Conservation (phyloP, 92 coral and sea anemone species). For the Hydrozoanthus gracilis region DNA sequence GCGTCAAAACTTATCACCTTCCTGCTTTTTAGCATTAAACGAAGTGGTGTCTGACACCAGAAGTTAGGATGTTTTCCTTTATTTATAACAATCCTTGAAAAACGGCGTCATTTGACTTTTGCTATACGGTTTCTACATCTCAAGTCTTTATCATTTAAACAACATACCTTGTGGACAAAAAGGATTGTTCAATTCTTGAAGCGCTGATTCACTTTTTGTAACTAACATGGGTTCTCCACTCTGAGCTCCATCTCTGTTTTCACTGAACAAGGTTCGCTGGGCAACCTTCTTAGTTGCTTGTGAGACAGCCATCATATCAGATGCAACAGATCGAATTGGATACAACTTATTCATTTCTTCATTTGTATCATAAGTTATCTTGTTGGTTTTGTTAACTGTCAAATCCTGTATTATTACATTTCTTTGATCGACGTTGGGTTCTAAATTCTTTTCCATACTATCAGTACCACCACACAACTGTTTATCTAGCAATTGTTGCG, state of each 20-base stretch:
- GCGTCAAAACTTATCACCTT: too few relatives aligned
- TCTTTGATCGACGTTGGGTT: neutral
- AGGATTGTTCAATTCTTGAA: neutral
- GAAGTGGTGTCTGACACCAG: too few relatives aligned
- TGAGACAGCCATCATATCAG: neutral
- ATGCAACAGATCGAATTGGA: slow-evolving; percentile 5
- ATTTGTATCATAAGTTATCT: neutral
- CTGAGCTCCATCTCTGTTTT: neutral
- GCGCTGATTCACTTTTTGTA: slow-evolving; percentile 23
- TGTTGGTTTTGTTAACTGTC: neutral
- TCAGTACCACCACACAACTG: neutral
- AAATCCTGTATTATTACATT: neutral
- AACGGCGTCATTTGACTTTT: too few relatives aligned
- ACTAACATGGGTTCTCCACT: neutral
- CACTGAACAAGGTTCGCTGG: slow-evolving; percentile 17
- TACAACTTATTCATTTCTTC: neutral
- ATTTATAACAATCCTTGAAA: too few relatives aligned
- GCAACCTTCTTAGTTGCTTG: neutral
- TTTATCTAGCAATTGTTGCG: neutral
- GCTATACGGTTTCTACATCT: too few relatives aligned
- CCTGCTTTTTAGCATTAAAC: too few relatives aligned
- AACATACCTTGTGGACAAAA: slow-evolving; percentile 23
- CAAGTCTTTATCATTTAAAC: neutral
- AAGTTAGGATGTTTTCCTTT: too few relatives aligned
- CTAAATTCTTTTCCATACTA: neutral